Base-by-base conservation (phyloP, 2,888 invertebrate genomes). In the Hypsopygia costalis region DNA sequence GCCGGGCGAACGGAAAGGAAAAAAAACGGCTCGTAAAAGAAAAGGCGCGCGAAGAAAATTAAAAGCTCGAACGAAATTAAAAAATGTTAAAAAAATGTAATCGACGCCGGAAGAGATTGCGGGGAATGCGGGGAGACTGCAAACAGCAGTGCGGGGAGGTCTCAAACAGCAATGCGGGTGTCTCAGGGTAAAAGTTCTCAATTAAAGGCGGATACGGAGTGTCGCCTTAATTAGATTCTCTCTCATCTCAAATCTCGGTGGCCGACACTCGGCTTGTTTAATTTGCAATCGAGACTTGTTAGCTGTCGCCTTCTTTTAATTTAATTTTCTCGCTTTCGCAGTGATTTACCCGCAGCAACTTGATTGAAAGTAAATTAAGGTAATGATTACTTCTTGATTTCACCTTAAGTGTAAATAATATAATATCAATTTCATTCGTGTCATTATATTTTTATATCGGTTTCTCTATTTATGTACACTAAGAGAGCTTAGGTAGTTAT, bases 241-340 rank as follows among this genome's bases (percentile, higher is more conserved):
- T 78, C 78, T 78, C 85, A 80, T 87, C 81, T 80, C 83, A 82
- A 83, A 79, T 79, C 83, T 78, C 69, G 65, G 62, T 69, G 68
- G 60, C 69, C 63, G 81, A 82, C 81, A 82, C 79, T 72, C 70
- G 58, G 63, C 62, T 79, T 77, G 81, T 82, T 83, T 87, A 83
- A 87, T 87, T 87, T 87, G 88, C 83, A 87, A 87, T 77, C 80
- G 86, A 86, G 79, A 81, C 83, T 82, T 81, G 81, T 85, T 87
- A 82, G 78, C 78, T 73, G 69, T n/a, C n/a, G n/a, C 64, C 69
- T 77, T 73, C 71, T 72, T 79, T 77, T 79, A 81, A 82, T 81
- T 80, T 71, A 49, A 77, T 83, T 81, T 71, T 70, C 71, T 70
- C 72, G 62, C 69, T 60, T 57, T 58, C 52, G 45, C 53, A 62